phyloP scores from a whole-genome alignment of 2,797 vertebrate species.

The Paratrypauchen microcephalus region DNA sequence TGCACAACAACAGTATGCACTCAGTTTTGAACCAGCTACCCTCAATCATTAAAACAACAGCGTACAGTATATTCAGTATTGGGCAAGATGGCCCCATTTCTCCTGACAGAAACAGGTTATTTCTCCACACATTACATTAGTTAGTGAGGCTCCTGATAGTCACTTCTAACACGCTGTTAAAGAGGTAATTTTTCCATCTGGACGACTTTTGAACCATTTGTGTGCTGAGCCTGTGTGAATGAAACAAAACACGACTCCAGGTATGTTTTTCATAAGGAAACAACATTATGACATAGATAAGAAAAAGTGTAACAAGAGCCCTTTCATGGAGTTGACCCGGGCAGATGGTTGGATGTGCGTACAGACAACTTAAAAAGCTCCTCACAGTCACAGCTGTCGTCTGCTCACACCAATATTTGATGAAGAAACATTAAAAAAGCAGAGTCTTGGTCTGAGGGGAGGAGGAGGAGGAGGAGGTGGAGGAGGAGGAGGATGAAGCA shows the following conservation, averaged over 20 bases:
- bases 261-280: too few relatives aligned
- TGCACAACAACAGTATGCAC: too few relatives aligned
- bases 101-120: neutral
- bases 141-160: neutral
- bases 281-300: too few relatives aligned
- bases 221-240: too few relatives aligned
- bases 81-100: neutral
- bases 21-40: too few relatives aligned
- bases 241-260: too few relatives aligned
- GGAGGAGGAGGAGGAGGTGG: neutral
- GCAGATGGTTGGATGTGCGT: slow-evolving; percentile 2
- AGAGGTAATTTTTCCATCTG: slow-evolving; percentile 3
- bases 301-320: neutral
- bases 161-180: neutral
- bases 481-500: neutral
- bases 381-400: slow-evolving; percentile 12
- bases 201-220: neutral
- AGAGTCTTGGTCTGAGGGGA: slow-evolving; percentile 1
- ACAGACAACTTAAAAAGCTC: slow-evolving; percentile 10
- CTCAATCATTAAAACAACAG: neutral
- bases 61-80: neutral
- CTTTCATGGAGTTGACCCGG: neutral
- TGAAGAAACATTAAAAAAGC: slow-evolving; percentile 18
- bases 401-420: slow-evolving; percentile 12
- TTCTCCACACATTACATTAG: neutral